These are phyloP conservation scores for Tetrao urogallus DNA, from an alignment of 2,113 vertebrate genomes.

Conservation along the genomic window DNA sequence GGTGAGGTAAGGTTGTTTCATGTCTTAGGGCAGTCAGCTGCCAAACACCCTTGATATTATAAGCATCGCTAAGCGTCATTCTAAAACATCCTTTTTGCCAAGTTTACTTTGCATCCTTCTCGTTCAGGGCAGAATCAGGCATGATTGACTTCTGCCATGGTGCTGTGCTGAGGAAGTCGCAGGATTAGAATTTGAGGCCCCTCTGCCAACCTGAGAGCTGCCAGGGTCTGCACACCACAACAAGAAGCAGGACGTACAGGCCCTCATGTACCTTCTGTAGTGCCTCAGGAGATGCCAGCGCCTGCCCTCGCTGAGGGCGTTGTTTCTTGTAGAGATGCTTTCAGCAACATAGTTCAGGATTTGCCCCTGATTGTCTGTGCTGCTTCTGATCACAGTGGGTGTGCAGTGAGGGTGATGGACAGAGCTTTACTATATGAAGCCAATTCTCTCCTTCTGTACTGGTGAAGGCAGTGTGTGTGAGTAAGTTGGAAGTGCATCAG, in stretches of 20 bases:
- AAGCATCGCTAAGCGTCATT: not conserved
- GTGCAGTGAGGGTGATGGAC: not conserved
- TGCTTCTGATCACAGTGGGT: not conserved
- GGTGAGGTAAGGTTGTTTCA: not conserved
- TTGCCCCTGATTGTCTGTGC: not conserved
- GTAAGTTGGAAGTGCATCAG: not conserved
- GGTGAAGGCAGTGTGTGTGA: accelerated
- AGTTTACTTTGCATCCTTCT: not conserved
- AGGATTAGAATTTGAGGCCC: accelerated
- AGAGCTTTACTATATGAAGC: not conserved
- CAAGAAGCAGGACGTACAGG: accelerated
- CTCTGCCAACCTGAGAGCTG: not conserved
- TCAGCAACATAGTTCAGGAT: not conserved
- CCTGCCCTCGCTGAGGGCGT: accelerated
- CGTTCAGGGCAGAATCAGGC: not conserved
- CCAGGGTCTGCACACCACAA: not conserved
- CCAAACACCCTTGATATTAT: not conserved
- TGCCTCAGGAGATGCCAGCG: accelerated
- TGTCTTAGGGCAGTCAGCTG: not conserved
- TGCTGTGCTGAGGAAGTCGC: not conserved
- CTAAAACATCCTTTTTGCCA: not conserved
- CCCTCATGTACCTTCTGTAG: not conserved
- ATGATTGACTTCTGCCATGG: not conserved
- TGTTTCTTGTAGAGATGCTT: not conserved
- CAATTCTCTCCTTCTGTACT: accelerated